phyloP scores from a whole-genome alignment of 2,113 vertebrate species.

The Sorex fumeus region DNA sequence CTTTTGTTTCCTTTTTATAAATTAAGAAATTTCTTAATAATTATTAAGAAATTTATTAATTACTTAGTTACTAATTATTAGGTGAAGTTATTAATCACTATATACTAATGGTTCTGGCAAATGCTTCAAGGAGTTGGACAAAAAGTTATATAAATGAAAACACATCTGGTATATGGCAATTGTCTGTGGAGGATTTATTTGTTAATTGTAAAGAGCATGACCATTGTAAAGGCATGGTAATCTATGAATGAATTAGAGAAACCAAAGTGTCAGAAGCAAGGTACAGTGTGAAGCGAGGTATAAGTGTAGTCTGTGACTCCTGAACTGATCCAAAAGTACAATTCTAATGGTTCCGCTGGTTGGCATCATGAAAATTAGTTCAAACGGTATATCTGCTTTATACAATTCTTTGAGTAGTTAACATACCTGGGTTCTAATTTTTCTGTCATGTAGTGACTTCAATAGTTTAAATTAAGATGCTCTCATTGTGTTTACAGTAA shows the following conservation, averaged over 20 bases:
- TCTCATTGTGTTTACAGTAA: neutral
- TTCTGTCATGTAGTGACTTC: neutral
- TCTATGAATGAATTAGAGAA: neutral
- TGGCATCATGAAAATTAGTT: neutral
- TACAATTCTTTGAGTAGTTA: neutral
- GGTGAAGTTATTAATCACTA: no score
- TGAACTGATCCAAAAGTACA: neutral
- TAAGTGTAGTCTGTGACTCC: neutral
- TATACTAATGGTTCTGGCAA: neutral
- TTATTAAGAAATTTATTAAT: no score
- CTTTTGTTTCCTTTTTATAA: neutral
- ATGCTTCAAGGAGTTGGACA: neutral
- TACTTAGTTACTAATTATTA: no score
- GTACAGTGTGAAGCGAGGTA: neutral
- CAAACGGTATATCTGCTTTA: neutral
- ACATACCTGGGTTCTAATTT: neutral
- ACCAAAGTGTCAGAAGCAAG: neutral
- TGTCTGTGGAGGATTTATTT: neutral
- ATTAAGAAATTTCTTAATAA: neutral
- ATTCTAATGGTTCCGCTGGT: neutral
- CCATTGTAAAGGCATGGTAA: neutral
- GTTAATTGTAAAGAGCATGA: neutral
- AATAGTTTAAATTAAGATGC: neutral
- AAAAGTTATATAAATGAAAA: neutral
- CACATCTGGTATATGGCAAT: neutral